These are phyloP conservation scores for Aptenodytes forsteri DNA, from an alignment of 2,113 vertebrate genomes.

Conservation along the genomic window DNA sequence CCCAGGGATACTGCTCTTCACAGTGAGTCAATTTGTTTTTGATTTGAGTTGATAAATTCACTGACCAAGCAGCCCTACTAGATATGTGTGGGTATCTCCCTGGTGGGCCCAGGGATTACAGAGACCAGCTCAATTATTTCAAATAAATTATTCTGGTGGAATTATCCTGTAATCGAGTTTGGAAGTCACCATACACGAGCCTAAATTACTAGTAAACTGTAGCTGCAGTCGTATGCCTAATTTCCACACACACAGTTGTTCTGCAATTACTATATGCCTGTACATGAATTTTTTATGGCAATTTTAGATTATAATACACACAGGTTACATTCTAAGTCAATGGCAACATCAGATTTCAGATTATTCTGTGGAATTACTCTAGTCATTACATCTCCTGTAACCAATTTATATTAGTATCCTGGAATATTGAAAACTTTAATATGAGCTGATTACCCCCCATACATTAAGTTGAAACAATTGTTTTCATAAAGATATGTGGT, in stretches of 20 bases:
- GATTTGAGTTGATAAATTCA: neutral
- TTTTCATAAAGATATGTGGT: conserved; percentile 58
- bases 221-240: neutral
- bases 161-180: neutral
- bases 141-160: neutral
- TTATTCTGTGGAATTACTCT: neutral
- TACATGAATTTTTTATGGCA: neutral
- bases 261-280: neutral
- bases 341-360: neutral
- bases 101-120: neutral
- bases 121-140: neutral
- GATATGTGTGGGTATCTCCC: neutral
- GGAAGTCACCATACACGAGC: neutral
- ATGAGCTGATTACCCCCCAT: conserved; percentile 33
- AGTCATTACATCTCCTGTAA: conserved; percentile 4
- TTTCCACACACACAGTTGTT: neutral
- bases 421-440: conserved; percentile 25
- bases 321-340: neutral
- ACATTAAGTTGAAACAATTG: conserved; percentile 48
- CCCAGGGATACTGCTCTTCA: neutral
- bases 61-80: neutral
- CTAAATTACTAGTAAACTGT: neutral
- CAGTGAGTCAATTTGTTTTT: neutral
- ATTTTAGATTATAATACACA: neutral
- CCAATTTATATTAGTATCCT: conserved; percentile 28